Percentiles rank a stretch among this genome's conserved stretches.
These are phyloP conservation scores for Trichomalopsis sarcophagae DNA, from an alignment of 1,140 invertebrate species.

Conservation along the genomic window DNA sequence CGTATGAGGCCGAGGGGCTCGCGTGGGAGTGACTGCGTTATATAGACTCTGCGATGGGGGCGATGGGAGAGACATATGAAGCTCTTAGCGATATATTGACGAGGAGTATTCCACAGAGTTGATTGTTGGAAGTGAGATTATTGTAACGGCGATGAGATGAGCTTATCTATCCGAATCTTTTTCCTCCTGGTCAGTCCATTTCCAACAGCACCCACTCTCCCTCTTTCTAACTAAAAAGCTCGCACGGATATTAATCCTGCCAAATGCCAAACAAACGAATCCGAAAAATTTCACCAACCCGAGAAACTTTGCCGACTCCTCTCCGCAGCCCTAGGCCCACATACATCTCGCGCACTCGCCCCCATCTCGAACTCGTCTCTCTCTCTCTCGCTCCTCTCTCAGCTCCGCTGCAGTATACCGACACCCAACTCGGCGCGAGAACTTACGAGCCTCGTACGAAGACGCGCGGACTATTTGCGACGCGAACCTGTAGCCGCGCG, in stretches of 20 bases:
- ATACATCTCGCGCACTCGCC: neutral
- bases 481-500: neutral
- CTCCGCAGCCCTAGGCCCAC: neutral
- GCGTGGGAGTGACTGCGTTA: neutral
- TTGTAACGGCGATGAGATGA: neutral
- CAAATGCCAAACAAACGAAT: too few relatives aligned
- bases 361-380: neutral
- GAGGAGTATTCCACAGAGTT: neutral
- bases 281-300: neutral
- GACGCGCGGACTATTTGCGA: slow-evolving; percentile 28
- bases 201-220: too few relatives aligned
- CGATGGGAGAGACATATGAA: neutral
- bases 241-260: too few relatives aligned
- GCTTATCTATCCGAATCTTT: too few relatives aligned
- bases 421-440: neutral
- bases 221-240: too few relatives aligned
- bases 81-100: neutral
- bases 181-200: too few relatives aligned
- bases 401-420: neutral
- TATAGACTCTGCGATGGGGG: neutral
- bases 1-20: neutral
- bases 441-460: slow-evolving; percentile 14
- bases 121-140: neutral
- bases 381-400: neutral
- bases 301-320: neutral